Evolutionary conservation across 2,113 vertebrate genomes (phyloP), one percentile per base, ranked within the genome.

Genomic region (Xyrauchen texanus): DNA sequence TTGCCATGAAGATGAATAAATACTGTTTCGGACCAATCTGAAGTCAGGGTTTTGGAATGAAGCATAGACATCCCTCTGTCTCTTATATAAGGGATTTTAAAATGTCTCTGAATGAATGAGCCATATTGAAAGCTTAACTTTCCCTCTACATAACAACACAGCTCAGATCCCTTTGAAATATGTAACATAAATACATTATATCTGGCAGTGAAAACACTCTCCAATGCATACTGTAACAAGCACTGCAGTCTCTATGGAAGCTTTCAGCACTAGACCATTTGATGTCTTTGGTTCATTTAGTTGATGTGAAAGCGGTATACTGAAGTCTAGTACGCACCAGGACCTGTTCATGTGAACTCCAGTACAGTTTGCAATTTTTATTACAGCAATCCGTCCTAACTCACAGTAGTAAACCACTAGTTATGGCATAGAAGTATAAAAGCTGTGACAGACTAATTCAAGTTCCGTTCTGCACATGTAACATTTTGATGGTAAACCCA

Each of bases 51-150:
- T 76, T 12, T 66, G 66, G 52, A 70, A 81, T 78, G 51, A 73
- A 42, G 9, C 44, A 60, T 67, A 71, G 51, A 64, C 70, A 65
- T 78, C 4, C 42, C 69, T 67, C 53, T 16, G 47, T 61, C 44
- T 65, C 63, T 67, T 60, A 44, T 81, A 69, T 67, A 65, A 63
- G 58, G 53, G 63, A 70, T 49, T n/a, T 15, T 75, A 62, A 34
- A 68, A 81, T 58, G 16, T 64, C 68, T 68, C 49, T 34, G 8
- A 62, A 58, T 81, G 65, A 84, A 78, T 66, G 63, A 75, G 13
- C 51, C 77, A 75, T 45, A 75, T 71, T 84, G 69, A 81, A 57
- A 44, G 52, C 8, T 47, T 8, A 16, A 4, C 42, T 68, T 7
- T 63, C 11, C 63, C 5, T 51, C 52, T 71, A n/a, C 53, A 76